These are phyloP conservation scores for Adelphocoris suturalis DNA, from an alignment of 2,888 invertebrate genomes.

Conservation along the genomic window DNA sequence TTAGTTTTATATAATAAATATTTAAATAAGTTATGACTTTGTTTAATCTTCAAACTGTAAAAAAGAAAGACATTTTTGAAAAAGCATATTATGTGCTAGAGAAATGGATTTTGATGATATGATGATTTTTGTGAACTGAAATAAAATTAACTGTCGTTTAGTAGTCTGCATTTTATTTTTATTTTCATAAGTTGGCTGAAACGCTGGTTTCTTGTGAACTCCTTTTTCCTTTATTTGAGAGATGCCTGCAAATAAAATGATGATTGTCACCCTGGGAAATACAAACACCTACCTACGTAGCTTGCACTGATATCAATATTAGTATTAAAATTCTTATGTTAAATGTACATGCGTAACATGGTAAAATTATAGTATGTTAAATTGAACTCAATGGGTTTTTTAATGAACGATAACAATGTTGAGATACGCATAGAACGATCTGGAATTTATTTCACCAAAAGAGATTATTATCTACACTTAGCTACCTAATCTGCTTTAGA, in stretches of 20 bases:
- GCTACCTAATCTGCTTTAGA: too few species aligned
- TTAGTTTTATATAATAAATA: constrained; percentile 69
- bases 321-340: too few species aligned
- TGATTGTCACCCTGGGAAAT: not conserved
- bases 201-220: not conserved
- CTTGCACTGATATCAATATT: too few species aligned
- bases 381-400: too few species aligned
- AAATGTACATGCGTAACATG: too few species aligned
- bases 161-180: constrained; percentile 61
- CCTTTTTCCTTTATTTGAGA: not conserved
- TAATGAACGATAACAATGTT: too few species aligned
- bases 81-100: constrained; percentile 34
- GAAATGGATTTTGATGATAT: constrained; percentile 58
- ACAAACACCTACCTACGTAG: too few species aligned
- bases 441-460: too few species aligned
- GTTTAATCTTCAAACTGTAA: constrained; percentile 60
- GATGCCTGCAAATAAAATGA: not conserved
- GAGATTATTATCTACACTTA: too few species aligned
- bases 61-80: constrained; percentile 55
- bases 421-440: too few species aligned
- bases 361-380: too few species aligned
- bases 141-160: constrained; percentile 70
- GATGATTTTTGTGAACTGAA: constrained; percentile 67
- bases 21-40: constrained; percentile 64
- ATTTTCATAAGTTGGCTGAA: not conserved